Evolutionary conservation across 1,140 invertebrate species (phyloP).

Genomic region (Wasmannia auropunctata): DNA sequence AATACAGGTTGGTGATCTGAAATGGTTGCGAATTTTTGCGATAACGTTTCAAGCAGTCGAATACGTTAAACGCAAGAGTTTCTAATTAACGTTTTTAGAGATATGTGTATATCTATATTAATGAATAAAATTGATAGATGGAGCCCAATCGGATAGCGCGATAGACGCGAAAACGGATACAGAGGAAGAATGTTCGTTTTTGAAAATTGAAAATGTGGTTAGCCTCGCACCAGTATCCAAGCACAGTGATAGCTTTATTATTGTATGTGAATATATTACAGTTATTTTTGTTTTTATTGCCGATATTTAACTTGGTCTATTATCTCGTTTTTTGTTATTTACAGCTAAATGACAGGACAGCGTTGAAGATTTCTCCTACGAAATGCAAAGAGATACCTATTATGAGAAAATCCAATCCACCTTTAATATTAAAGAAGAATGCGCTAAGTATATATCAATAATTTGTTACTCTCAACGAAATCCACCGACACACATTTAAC

Average conservation of each 20-base stretch:
- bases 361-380: conserved; percentile 72
- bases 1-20: conserved; percentile 51
- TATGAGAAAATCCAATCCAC: conserved; percentile 74
- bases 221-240: conserved; percentile 77
- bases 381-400: conserved; percentile 75
- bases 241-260: conserved; percentile 61
- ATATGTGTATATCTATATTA: background rate
- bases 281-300: background rate
- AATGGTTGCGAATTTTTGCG: background rate
- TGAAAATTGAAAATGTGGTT: conserved; percentile 82
- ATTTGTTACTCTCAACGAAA: conserved; percentile 25
- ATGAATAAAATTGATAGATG: conserved; percentile 38
- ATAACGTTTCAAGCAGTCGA: background rate
- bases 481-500: background rate
- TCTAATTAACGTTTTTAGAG: background rate
- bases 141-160: background rate
- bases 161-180: conserved; percentile 39
- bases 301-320: background rate
- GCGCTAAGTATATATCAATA: conserved; percentile 66
- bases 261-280: conserved; percentile 57
- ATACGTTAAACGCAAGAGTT: background rate
- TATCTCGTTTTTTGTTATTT: background rate
- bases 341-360: conserved; percentile 78
- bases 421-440: conserved; percentile 78
- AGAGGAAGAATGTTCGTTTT: conserved; percentile 76